These are phyloP conservation scores for Dendrophyllia cribrosa DNA, from an alignment of 64 coral and sea anemone genomes.

Conservation along the genomic window DNA sequence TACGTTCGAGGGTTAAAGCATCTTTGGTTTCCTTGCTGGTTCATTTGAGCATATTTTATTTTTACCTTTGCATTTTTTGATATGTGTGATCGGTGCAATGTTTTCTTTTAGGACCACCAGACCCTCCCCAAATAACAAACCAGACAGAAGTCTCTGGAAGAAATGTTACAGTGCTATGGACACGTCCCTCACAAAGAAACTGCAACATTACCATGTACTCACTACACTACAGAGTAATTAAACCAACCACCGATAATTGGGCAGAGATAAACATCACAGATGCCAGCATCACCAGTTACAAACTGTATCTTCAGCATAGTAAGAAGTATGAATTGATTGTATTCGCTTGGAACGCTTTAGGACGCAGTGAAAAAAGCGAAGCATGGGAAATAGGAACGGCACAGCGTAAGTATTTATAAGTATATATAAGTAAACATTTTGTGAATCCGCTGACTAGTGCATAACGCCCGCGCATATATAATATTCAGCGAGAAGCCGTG, in stretches of 20 bases:
- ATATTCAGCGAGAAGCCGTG: too few relatives aligned
- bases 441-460: too few relatives aligned
- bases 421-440: too few relatives aligned
- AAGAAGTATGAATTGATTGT: not conserved
- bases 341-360: not conserved
- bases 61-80: too few relatives aligned
- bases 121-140: not conserved
- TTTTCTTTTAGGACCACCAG: not conserved
- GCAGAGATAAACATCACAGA: not conserved
- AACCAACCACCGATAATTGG: not conserved
- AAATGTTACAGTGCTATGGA: not conserved
- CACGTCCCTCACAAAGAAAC: not conserved
- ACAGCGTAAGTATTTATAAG: not conserved
- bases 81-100: not conserved
- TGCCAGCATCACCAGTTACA: not conserved
- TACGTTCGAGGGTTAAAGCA: too few relatives aligned
- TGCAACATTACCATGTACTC: constrained; percentile 8
- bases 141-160: not conserved
- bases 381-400: not conserved
- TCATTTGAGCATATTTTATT: too few relatives aligned
- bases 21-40: too few relatives aligned
- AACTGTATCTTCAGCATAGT: not conserved
- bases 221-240: not conserved
- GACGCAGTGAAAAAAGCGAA: not conserved
- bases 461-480: too few relatives aligned